Conservation (phyloP, 2,888 invertebrate species). For the Limnephilus rhombicus region DNA sequence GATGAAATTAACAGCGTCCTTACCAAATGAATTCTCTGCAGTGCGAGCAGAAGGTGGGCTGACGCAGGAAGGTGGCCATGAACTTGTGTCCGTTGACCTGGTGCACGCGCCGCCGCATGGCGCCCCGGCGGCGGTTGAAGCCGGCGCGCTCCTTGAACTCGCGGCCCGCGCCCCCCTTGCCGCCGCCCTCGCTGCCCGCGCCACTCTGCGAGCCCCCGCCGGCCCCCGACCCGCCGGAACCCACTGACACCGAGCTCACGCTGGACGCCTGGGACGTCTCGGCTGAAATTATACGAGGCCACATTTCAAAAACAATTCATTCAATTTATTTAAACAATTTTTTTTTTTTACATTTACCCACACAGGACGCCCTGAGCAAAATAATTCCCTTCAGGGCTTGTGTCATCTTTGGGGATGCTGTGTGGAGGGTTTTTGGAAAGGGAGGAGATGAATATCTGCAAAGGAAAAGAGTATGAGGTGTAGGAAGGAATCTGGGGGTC, state of each 20-base stretch:
- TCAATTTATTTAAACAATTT: not conserved
- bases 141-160: constrained; percentile 98
- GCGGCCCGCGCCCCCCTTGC: constrained; percentile 77
- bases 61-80: constrained; percentile 99
- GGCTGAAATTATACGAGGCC: constrained; percentile 45
- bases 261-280: constrained; percentile 72
- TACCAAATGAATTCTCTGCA: constrained; percentile 99
- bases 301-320: not conserved
- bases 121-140: constrained; percentile 96
- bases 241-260: constrained; percentile 68
- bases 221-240: constrained; percentile 68
- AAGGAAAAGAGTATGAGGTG: too few relatives aligned
- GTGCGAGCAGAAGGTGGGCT: constrained; percentile 99
- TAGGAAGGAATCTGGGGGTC: too few relatives aligned
- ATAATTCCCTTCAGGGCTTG: too few relatives aligned
- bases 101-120: constrained; percentile 98
- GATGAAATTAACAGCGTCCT: constrained; percentile 68
- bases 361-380: too few relatives aligned
- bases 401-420: too few relatives aligned
- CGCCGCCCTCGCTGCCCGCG: constrained; percentile 68
- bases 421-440: too few relatives aligned
- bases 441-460: too few relatives aligned
- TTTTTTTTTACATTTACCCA: too few relatives aligned
- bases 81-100: constrained; percentile 99
- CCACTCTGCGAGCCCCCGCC: constrained; percentile 72